Percentiles rank a stretch among this genome's conserved stretches.
These are phyloP conservation scores for Bombus confusus DNA, from an alignment of 1,140 invertebrate species.

Conservation along the genomic window DNA sequence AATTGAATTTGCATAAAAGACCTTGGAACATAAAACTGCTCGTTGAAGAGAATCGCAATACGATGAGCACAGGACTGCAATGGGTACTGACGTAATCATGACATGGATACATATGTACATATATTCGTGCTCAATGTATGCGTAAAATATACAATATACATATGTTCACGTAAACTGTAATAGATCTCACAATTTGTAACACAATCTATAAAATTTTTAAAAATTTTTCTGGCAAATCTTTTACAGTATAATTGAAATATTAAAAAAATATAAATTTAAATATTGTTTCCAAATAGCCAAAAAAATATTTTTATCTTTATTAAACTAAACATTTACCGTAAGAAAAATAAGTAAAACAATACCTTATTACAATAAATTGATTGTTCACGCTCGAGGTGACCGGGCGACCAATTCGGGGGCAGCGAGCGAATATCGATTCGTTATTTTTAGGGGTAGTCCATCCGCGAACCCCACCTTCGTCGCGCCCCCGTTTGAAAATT, in stretches of 20 bases:
- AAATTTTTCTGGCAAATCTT: background rate
- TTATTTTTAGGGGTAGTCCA: conserved; percentile 76
- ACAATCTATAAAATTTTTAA: background rate
- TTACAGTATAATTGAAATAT: background rate
- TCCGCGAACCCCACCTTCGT: conserved; percentile 67
- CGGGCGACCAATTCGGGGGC: conserved; percentile 66
- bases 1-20: conserved; percentile 48
- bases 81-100: conserved; percentile 62
- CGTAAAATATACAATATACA: background rate
- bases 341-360: background rate
- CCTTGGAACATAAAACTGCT: conserved; percentile 63
- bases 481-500: conserved; percentile 59
- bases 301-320: background rate
- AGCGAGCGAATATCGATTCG: conserved; percentile 74
- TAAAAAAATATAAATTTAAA: background rate
- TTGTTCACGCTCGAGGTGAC: conserved; percentile 57
- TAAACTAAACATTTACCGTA: background rate
- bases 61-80: conserved; percentile 59
- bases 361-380: conserved; percentile 54
- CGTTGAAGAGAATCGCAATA: conserved; percentile 62
- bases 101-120: conserved; percentile 23
- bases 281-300: background rate
- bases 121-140: background rate
- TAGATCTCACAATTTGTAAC: conserved; percentile 13
- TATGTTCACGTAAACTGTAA: background rate